Percentiles rank a stretch among this genome's conserved stretches.
Evolutionary conservation across 2,113 vertebrate species (phyloP).

Genomic region (Athene noctua): DNA sequence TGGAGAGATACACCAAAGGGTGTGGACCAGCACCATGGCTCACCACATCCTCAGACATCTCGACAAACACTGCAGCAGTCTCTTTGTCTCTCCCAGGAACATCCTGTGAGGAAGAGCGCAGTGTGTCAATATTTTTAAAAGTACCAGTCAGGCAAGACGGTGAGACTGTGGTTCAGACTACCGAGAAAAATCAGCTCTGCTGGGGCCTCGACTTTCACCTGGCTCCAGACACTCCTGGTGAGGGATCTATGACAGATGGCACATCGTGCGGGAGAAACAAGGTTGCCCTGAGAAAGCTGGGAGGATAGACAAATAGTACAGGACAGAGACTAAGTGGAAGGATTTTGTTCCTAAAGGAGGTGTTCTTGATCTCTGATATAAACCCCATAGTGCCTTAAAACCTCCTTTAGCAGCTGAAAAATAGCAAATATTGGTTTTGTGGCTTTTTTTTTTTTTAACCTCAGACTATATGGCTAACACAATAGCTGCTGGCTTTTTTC

Average conservation of each 20-base stretch:
- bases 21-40: not conserved
- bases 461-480: not conserved
- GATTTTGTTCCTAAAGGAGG: not conserved
- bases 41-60: not conserved
- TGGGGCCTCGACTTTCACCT: not conserved
- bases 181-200: not conserved
- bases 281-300: not conserved
- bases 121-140: not conserved
- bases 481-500: not conserved
- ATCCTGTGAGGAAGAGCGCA: not conserved
- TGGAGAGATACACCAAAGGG: not conserved
- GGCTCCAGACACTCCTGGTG: not conserved
- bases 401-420: not conserved
- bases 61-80: not conserved
- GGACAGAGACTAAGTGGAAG: not conserved
- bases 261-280: not conserved
- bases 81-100: not conserved
- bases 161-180: not conserved
- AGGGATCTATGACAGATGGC: not conserved
- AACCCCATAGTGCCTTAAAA: not conserved
- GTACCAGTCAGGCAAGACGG: not conserved
- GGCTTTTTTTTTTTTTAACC: not conserved
- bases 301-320: too few species aligned
- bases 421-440: not conserved
- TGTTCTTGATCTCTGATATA: not conserved